Base-by-base conservation (phyloP, 2,888 invertebrate genomes). In the Temnothorax ravouxi region DNA sequence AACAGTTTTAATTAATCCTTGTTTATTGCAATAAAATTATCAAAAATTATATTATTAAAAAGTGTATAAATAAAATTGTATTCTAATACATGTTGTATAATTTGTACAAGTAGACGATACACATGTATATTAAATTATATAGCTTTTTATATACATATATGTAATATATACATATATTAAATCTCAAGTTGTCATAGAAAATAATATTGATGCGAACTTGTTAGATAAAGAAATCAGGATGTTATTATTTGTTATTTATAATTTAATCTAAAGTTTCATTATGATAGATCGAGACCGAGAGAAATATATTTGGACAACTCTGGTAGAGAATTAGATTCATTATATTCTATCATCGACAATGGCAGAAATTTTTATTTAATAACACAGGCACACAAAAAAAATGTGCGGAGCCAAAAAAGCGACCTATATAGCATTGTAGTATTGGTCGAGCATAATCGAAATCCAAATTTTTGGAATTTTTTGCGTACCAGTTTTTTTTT, bases 321-420 rank as follows among this genome's bases (percentile, higher is more conserved):
- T n/a, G 0, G n/a, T 0, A 54, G n/a, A 13, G 25, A n/a, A 77
- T 77, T 67, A 54, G 25, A 54, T 52, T 41, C 1, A 54, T 54
- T 15, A 38, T 25, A 29, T 25, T 41, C 9, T 34, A 0, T 18
- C 18, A 21, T 62, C 18, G n/a, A 54, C 38, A 25, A 66, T 52
- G 54, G 2, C 54, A 54, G 9, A 69, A 44, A 52, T 54, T n/a
- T 69, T 44, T 41, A 77, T 77, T 44, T 29, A 69, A 69, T 77
- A 77, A 25, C n/a, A n/a, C n/a, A n/a, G n/a, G n/a, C n/a, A n/a
- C n/a, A n/a, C n/a, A n/a, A n/a, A n/a, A n/a, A n/a, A n/a, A n/a
- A n/a, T n/a, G n/a, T n/a, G n/a, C n/a, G n/a, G n/a, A n/a, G n/a
- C n/a, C n/a, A n/a, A n/a, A n/a, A n/a, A n/a, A n/a, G n/a, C n/a